Base-by-base conservation (phyloP, 2,888 invertebrate species). In the Leptogaster cylindrica region DNA sequence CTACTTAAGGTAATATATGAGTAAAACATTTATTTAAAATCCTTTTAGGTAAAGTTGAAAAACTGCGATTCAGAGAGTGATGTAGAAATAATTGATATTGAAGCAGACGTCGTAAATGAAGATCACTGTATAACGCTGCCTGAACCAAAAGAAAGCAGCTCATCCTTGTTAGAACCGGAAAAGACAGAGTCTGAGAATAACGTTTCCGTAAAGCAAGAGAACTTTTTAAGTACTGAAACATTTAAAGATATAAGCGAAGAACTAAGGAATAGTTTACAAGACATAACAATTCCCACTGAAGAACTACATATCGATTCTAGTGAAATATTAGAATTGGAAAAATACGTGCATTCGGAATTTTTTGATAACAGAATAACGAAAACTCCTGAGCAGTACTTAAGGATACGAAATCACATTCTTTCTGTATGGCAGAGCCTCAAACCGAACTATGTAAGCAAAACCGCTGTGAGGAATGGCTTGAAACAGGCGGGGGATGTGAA, bases 401-500 rank as follows among this genome's bases (percentile, higher is more conserved):
- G 83, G 81, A 86, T 87, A 41, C 78, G 87, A 63, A 86, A 85
- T 74, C 84, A 85, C 73, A 85, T 88, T 50, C 70, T 87, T 33
- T 82, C 83, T 51, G 78, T 78, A 69, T 88, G 87, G 87, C 75
- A 78, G 41, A 77, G 77, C 55, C 77, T 76, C 33, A 84, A 83
- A 75, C 87, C 87, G 7, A 76, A 75, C 18, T 87, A 87, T 76
- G 76, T 87, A 8, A 85, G 83, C 44, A 87, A 87, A 79, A 86
- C 86, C 0, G 80, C 83, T 1, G 83, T 84, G 6, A 76, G 87
- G 61, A 77, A 81, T 69, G 86, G 86, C 2, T 76, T 87, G 69
- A 85, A 83, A 75, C 84, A 85, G 73, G 86, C 85, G 75, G 87
- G 87, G 0, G 87, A 87, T 78, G 86, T 87, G 2, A 86, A 86